A percentile compares a stretch with the other conserved stretches of the same genome.
Conservation (phyloP, 2,797 vertebrate genomes). For the Balearica regulorum region DNA sequence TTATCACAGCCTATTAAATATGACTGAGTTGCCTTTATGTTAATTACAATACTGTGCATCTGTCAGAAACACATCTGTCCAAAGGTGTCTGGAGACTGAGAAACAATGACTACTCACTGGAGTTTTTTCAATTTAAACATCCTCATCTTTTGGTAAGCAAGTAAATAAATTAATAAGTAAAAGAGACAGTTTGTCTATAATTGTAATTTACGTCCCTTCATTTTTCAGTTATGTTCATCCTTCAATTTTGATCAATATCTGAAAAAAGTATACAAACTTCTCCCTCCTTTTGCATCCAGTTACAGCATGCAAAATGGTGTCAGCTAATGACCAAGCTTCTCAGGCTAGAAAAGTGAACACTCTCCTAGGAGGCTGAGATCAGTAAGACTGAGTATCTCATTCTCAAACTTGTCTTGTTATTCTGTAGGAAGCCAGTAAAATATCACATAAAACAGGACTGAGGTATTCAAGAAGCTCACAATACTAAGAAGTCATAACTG, state of each 20-base stretch:
- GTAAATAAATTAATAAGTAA: background rate
- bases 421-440: background rate
- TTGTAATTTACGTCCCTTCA: background rate
- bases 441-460: background rate
- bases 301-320: background rate
- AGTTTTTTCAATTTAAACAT: background rate
- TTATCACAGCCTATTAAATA: background rate
- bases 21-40: background rate
- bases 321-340: background rate
- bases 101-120: background rate
- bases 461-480: background rate
- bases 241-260: background rate
- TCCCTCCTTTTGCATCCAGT: background rate
- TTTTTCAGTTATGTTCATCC: background rate
- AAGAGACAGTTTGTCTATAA: background rate
- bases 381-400: background rate
- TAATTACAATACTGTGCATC: background rate
- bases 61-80: conserved; percentile 5
- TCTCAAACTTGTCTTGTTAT: background rate
- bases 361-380: background rate
- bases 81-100: background rate
- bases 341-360: background rate
- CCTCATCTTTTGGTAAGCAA: background rate
- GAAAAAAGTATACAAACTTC: background rate
- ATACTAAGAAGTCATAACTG: background rate